Base-by-base conservation (phyloP, 2,888 invertebrate genomes). In the Agrilus mali region DNA sequence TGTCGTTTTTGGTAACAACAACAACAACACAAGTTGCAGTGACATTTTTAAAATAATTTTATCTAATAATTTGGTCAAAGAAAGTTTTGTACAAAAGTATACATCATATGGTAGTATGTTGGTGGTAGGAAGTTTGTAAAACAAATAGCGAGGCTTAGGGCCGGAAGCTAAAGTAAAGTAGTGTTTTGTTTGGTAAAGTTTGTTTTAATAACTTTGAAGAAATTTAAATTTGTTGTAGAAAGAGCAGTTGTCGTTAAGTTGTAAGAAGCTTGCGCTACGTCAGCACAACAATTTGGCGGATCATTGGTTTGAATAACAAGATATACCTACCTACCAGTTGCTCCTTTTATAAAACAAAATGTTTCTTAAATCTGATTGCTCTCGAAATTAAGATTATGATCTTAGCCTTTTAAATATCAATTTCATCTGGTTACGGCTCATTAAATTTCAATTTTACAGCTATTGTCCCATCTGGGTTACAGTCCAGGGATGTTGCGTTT, bases 361-460 rank as follows among this genome's bases (percentile, higher is more conserved):
- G 64, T 65, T 64, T 65, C 64, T 63, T 60, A 65, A 66, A 66
- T 66, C 65, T 64, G 62, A 65, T 66, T 64, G 63, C 61, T 61
- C 61, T 60, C 63, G 61, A 56, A 61, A 60, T 63, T 52, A 53
- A 64, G 64, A 65, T 65, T 65, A 65, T n/a, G n/a, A n/a, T 63
- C 64, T 64, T 62, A 63, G 63, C 66, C 65, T 66, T 67, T 67
- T 67, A 67, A 67, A 67, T 67, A 67, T 67, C 67, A 67, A 67
- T 67, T 67, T 67, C 65, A 65, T 65, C 63, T 62, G 66, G 63
- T 67, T 60, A 66, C 66, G 66, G 64, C 65, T 66, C 67, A 67
- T 67, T 67, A 64, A 66, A 60, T 67, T 67, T 64, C 67, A 67
- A 67, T 67, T 67, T 67, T 67, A 67, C 67, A 67, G 67, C 66